Base-by-base conservation (phyloP, 2,113 vertebrate species). In the Mirza zaza region DNA sequence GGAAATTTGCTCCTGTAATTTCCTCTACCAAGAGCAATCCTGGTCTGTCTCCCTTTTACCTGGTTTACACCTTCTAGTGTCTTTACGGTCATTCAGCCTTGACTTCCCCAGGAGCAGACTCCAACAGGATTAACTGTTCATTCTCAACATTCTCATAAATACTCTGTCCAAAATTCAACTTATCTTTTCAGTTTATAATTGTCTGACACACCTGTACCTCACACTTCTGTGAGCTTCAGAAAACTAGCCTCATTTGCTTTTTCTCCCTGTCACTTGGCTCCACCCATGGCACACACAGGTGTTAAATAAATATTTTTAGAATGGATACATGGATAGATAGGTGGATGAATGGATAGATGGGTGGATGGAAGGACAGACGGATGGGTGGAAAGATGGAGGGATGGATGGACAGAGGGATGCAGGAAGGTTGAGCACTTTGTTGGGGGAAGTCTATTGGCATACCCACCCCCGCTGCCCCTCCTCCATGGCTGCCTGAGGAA, bases 401-500 rank as follows among this genome's bases (percentile, higher is more conserved):
- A 18, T 20, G 17, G 52, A 18, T 50, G 75, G n/a, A 36, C 23
- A 34, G 63, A 34, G 15, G 17, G 34, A 63, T 11, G 8, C 7
- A 11, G 34, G 18, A 20, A 45, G 23, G 17, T 6, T 32, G 17
- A 11, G 2, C 5, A 29, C 45, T 42, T 83, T 13, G 17, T 23
- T 32, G 82, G 63, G n/a, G 3, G 9, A 50, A 67, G 23, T 6
- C 34, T 17, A 27, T 8, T 34, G 18, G 20, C 25, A 13, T 3
- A 18, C 6, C 18, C 13, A 32, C 5, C 12, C 50, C 23, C 1
- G 13, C 48, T 1, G 0, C 0, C 9, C 27, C 48, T n/a, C 14
- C 12, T 52, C 50, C 27, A 8, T 4, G 45, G 5, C 48, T 83
- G 17, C 67, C 18, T 36, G 57, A 79, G 71, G 14, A 63, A 18